Evolutionary conservation across 2,797 vertebrate species (phyloP).

Genomic region (Hirundo rustica): DNA sequence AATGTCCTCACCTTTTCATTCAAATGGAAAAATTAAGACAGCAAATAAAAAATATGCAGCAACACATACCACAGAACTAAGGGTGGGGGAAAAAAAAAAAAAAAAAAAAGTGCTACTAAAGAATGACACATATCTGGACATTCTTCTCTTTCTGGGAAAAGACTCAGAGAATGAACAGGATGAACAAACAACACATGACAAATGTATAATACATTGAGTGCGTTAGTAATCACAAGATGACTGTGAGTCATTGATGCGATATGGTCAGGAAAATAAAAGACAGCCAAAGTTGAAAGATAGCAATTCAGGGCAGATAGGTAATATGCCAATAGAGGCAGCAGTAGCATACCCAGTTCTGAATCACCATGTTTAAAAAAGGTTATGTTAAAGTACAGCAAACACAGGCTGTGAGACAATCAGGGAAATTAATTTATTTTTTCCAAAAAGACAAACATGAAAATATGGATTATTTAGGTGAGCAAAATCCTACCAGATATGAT

Average conservation of each 20-base stretch:
- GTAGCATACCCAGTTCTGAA: background rate
- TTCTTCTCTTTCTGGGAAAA: background rate
- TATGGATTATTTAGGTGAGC: background rate
- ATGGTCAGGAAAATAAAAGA: background rate
- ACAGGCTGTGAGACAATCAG: background rate
- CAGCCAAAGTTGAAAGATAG: background rate
- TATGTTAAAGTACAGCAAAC: background rate
- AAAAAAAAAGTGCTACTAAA: background rate
- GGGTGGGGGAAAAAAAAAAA: background rate
- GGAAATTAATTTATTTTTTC: background rate
- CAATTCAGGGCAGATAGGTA: background rate
- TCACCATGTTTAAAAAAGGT: background rate
- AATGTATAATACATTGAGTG: background rate
- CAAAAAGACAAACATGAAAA: background rate
- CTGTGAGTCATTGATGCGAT: conserved; percentile 4
- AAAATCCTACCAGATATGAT: background rate
- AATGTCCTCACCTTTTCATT: background rate
- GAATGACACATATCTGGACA: background rate
- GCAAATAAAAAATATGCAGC: background rate
- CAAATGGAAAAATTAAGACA: background rate
- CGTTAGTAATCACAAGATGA: conserved; percentile 34
- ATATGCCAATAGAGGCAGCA: background rate
- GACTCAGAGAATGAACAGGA: background rate
- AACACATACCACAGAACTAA: background rate
- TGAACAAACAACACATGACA: background rate